Percentiles rank a stretch among this genome's conserved stretches.
Evolutionary conservation across 2,797 vertebrate species (phyloP).

Genomic region (Eleutherodactylus coqui): DNA sequence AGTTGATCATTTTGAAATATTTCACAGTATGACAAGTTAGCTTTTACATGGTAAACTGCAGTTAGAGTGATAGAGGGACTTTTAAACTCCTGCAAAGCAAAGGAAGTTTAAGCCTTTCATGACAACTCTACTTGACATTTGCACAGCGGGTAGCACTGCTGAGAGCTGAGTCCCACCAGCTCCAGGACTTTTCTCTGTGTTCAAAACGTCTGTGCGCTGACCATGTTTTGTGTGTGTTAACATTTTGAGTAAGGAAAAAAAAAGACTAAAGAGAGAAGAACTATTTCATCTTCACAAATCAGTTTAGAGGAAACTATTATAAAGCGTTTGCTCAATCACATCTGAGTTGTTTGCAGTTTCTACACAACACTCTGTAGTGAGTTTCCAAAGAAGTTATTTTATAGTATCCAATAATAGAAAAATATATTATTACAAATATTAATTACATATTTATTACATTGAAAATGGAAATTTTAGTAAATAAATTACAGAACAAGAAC

Average conservation of each 20-base stretch:
- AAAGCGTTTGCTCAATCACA: constrained; percentile 5
- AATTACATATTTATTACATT: background rate
- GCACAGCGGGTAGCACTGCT: constrained; percentile 50
- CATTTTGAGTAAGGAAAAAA: constrained; percentile 30
- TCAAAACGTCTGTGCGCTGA: constrained; percentile 27
- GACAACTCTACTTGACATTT: constrained; percentile 55
- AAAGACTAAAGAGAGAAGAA: constrained; percentile 33
- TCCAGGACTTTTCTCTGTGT: constrained; percentile 44
- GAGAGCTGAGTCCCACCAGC: constrained; percentile 35
- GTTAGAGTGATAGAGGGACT: constrained; percentile 31
- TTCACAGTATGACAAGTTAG: constrained; percentile 1
- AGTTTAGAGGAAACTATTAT: constrained; percentile 17
- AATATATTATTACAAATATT: background rate
- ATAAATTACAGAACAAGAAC: background rate
- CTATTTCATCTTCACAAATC: constrained; percentile 45
- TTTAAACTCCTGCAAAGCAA: constrained; percentile 51
- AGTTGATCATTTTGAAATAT: constrained; percentile 21
- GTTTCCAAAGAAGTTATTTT: background rate
- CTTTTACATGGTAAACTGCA: constrained; percentile 7
- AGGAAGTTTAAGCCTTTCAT: constrained; percentile 51
- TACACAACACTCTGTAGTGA: background rate
- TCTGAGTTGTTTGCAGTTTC: background rate
- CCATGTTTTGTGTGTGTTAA: constrained; percentile 56
- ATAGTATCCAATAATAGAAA: background rate
- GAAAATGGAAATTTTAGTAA: background rate